These are phyloP conservation scores for Taxidea taxus DNA, from an alignment of 2,113 vertebrate genomes.

Conservation along the genomic window DNA sequence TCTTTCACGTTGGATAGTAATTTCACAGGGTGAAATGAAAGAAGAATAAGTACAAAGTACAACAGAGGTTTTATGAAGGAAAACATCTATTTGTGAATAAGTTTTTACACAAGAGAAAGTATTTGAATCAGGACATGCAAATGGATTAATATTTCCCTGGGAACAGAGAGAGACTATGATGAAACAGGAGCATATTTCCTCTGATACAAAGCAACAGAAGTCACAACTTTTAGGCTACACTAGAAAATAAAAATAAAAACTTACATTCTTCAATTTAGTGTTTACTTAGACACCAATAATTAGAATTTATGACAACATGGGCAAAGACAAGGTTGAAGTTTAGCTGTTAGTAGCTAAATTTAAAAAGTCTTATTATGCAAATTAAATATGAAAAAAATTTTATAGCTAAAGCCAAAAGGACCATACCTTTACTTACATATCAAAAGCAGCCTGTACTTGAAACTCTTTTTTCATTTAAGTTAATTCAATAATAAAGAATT, in stretches of 20 bases:
- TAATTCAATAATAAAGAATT: neutral
- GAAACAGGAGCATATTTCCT: neutral
- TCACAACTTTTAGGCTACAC: neutral
- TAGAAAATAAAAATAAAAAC: conserved; percentile 52
- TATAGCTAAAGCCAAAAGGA: neutral
- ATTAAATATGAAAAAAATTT: conserved; percentile 31
- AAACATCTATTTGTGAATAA: neutral
- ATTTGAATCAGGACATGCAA: neutral
- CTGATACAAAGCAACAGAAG: neutral
- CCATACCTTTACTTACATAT: neutral
- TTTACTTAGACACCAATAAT: conserved; percentile 18
- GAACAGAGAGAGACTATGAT: neutral
- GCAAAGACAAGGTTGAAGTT: conserved; percentile 12
- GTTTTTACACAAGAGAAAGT: neutral
- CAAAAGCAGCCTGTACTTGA: conserved; percentile 16
- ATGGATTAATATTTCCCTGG: neutral
- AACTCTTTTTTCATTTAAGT: conserved; percentile 24
- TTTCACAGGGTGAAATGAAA: conserved; percentile 30
- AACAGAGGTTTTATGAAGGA: neutral
- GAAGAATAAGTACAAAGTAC: neutral
- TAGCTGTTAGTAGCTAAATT: neutral
- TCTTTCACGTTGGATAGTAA: neutral
- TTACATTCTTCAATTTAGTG: neutral
- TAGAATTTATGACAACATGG: neutral
- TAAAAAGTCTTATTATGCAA: neutral